Evolutionary conservation across 2,888 invertebrate species (phyloP).

Genomic region (Rhagium mordax): DNA sequence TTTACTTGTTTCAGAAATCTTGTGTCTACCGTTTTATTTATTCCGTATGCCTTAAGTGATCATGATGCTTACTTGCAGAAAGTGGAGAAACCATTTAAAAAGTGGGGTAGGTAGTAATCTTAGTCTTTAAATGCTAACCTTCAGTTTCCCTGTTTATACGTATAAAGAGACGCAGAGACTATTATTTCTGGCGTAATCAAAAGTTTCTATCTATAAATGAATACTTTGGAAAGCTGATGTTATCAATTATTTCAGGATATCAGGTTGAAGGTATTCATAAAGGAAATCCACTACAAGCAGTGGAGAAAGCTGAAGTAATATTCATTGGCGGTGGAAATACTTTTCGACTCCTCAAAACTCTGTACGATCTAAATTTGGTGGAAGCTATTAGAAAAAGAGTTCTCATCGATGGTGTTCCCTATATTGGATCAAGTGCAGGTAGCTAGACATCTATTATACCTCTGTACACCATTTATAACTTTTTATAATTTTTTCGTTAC

Average conservation of each 20-base stretch:
- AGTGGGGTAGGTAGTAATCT: constrained; percentile 73
- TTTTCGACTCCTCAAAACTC: constrained; percentile 79
- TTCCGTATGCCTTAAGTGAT: constrained; percentile 82
- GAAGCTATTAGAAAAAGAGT: constrained; percentile 77
- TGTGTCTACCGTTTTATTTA: constrained; percentile 78
- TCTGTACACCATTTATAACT: too few species aligned
- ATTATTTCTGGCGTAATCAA: too few species aligned
- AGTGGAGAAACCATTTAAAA: constrained; percentile 74
- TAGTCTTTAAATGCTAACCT: neutral
- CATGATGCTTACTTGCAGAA: constrained; percentile 78
- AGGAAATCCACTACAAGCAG: constrained; percentile 73
- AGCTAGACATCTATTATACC: too few species aligned
- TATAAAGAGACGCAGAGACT: too few species aligned
- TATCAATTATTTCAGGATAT: constrained; percentile 67
- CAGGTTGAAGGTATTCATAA: constrained; percentile 79
- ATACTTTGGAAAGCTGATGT: too few species aligned
- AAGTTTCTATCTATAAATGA: too few species aligned
- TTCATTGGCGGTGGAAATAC: constrained; percentile 89
- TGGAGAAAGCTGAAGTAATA: constrained; percentile 78
- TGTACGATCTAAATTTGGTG: constrained; percentile 80
- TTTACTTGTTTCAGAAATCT: constrained; percentile 73
- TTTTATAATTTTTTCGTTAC: too few species aligned
- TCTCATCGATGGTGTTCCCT: constrained; percentile 76
- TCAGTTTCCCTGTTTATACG: neutral
- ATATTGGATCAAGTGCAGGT: constrained; percentile 87